These are phyloP conservation scores for Lordiphosa fenestrarum DNA, from an alignment of 2,888 invertebrate species.

Conservation along the genomic window DNA sequence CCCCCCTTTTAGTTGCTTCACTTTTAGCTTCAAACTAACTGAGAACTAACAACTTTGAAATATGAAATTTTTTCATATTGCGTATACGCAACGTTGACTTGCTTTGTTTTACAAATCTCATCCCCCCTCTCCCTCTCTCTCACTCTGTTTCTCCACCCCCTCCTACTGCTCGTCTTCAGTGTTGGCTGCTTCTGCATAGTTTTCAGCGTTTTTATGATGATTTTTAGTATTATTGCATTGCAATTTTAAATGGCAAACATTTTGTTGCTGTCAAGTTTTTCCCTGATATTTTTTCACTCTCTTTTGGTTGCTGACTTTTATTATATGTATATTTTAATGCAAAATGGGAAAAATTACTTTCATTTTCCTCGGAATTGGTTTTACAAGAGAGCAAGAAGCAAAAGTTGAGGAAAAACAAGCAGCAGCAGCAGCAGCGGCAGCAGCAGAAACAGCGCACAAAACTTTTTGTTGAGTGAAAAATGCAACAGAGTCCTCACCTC, in stretches of 20 bases:
- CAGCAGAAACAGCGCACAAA: slow-evolving; percentile 13
- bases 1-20: background rate
- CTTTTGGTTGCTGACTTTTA: slow-evolving; percentile 42
- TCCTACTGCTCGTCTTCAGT: too few relatives aligned
- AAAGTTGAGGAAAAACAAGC: slow-evolving; percentile 45
- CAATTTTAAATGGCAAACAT: slow-evolving; percentile 63
- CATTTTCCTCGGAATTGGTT: slow-evolving; percentile 72
- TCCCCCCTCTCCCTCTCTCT: background rate
- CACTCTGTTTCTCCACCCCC: background rate
- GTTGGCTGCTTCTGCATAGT: slow-evolving; percentile 29
- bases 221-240: slow-evolving; percentile 65
- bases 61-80: slow-evolving; percentile 20
- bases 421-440: background rate
- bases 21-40: too few relatives aligned
- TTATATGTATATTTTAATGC: slow-evolving; percentile 61
- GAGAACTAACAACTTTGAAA: slow-evolving; percentile 5
- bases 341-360: slow-evolving; percentile 72
- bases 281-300: background rate
- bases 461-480: slow-evolving; percentile 62
- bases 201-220: slow-evolving; percentile 50
- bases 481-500: slow-evolving; percentile 42
- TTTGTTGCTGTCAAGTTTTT: slow-evolving; percentile 47
- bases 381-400: slow-evolving; percentile 52
- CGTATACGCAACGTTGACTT: slow-evolving; percentile 38
- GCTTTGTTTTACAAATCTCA: slow-evolving; percentile 17